phyloP scores from a whole-genome alignment of 2,113 vertebrate species.

The Electrona antarctica region DNA sequence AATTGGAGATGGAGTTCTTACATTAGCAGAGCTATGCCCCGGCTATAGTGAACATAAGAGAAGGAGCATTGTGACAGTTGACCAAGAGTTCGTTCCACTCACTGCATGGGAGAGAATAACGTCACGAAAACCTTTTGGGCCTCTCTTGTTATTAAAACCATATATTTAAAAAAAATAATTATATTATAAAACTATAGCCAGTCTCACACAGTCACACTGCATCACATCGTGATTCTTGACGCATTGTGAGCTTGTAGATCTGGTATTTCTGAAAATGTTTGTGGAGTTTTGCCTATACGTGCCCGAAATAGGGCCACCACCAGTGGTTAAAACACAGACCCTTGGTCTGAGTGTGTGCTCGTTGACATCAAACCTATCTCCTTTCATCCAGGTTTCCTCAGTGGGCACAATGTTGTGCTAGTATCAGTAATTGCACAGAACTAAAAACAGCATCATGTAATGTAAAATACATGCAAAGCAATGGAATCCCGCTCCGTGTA shows the following conservation, averaged over 20 bases:
- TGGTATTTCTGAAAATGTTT: too few species aligned
- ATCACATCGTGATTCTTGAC: too few species aligned
- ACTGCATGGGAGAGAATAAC: not conserved
- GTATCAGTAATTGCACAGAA: slow-evolving; percentile 15
- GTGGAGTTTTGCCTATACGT: too few species aligned
- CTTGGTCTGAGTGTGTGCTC: not conserved
- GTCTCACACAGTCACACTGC: too few species aligned
- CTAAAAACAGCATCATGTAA: too few species aligned
- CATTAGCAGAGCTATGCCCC: too few species aligned
- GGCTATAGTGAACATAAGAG: not conserved
- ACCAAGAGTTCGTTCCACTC: not conserved
- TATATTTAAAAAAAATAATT: too few species aligned
- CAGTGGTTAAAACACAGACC: not conserved
- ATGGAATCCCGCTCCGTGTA: slow-evolving; percentile 22
- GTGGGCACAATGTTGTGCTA: not conserved
- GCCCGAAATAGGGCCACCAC: too few species aligned
- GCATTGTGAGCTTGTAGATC: too few species aligned
- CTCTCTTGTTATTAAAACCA: too few species aligned
- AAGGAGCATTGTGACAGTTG: not conserved
- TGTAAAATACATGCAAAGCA: slow-evolving; percentile 10
- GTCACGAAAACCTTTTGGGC: not conserved
- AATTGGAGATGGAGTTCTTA: not conserved
- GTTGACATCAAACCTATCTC: not conserved
- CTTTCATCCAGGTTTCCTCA: not conserved
- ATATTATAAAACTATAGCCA: too few species aligned